phyloP scores from a whole-genome alignment of 2,113 vertebrate genomes.

The Limanda limanda region DNA sequence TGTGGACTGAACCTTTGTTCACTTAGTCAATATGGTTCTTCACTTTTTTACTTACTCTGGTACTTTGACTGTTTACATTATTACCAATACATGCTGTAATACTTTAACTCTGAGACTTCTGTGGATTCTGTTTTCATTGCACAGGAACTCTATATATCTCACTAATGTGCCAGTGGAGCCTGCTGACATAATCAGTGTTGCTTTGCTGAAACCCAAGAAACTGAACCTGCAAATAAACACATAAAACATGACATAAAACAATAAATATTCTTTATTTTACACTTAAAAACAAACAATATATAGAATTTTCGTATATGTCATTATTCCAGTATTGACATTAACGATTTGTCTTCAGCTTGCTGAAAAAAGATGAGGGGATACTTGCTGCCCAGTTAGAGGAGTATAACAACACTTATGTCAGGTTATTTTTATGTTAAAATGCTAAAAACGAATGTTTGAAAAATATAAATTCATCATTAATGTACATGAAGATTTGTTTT shows the following conservation, averaged over 20 bases:
- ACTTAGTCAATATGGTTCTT: not conserved
- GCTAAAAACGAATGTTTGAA: not conserved
- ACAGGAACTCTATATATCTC: not conserved
- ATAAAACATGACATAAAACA: conserved; percentile 39
- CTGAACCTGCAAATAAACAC: conserved; percentile 29
- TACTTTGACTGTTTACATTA: not conserved
- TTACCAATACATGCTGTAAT: not conserved
- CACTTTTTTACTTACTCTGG: not conserved
- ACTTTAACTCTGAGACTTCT: not conserved
- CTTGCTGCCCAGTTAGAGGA: not conserved
- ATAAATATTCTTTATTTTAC: conserved; percentile 70
- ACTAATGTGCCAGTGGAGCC: not conserved
- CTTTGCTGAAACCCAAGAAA: conserved; percentile 13
- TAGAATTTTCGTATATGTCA: conserved; percentile 38
- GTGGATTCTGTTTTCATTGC: not conserved
- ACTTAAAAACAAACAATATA: conserved; percentile 20
- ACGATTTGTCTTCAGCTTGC: not conserved
- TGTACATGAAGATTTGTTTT: not conserved
- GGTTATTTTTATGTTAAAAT: too few species aligned
- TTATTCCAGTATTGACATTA: conserved; percentile 22
- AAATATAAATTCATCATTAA: not conserved
- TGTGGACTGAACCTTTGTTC: conserved; percentile 1
- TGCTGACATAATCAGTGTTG: conserved; percentile 9
- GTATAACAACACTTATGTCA: not conserved
- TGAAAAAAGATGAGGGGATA: not conserved